Conservation (phyloP, 2,797 vertebrate species). For the Oophaga sylvatica region DNA sequence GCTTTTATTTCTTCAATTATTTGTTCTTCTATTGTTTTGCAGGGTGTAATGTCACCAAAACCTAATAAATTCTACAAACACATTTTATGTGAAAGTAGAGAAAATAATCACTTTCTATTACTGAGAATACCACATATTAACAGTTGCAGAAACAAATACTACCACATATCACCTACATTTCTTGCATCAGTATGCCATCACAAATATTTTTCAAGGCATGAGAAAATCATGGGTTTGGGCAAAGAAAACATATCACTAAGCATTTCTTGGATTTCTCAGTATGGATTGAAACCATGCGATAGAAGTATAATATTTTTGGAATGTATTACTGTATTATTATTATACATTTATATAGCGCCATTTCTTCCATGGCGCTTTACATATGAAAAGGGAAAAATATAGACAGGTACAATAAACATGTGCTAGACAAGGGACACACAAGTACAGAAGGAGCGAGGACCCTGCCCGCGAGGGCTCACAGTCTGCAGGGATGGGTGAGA, state of each 20-base stretch:
- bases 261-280: neutral
- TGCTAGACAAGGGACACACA: too few species aligned
- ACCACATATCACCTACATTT: too few species aligned
- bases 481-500: too few species aligned
- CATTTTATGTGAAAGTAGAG: neutral
- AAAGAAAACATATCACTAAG: neutral
- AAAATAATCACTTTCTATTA: neutral
- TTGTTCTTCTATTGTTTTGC: constrained; percentile 35
- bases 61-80: constrained; percentile 34
- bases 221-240: neutral
- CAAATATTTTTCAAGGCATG: neutral
- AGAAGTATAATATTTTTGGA: neutral
- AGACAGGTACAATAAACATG: too few species aligned
- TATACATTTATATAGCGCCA: too few species aligned
- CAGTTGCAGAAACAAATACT: neutral
- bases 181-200: neutral
- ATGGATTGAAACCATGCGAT: neutral
- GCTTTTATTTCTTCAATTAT: constrained; percentile 53
- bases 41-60: neutral
- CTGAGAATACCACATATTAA: neutral
- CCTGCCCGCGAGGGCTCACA: too few species aligned
- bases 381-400: too few species aligned
- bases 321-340: too few species aligned
- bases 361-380: too few species aligned
- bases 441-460: too few species aligned